Base-by-base conservation (phyloP, 2,888 invertebrate species). In the Corbicula japonica region DNA sequence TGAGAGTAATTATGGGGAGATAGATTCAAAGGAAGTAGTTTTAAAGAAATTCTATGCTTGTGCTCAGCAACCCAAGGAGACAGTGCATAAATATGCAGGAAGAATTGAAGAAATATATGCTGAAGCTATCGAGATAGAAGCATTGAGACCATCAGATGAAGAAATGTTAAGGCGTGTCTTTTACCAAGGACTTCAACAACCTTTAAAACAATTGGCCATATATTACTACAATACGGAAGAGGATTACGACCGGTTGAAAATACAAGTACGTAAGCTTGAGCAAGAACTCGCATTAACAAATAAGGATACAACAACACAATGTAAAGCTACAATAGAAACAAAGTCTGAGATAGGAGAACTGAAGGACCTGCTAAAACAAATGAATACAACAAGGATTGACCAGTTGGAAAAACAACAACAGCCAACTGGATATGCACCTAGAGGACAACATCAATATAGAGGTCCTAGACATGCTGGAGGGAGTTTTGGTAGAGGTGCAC, bases 31-130 rank as follows among this genome's bases (percentile, higher is more conserved):
- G 26, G 56, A 65, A 41, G 38, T 41, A 1, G 41, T 63, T n/a
- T 5, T 72, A 26, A 62, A 23, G 30, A 63, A 63, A 52, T 62
- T 72, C 21, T 56, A 73, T 32, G 58, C 52, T 30, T 65, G 63
- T 56, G n/a, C 61, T n/a, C 62, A 61, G 41, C n/a, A 60, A 15
- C 8, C 28, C 18, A 30, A 10, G 15, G 60, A 70, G 26, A 56
- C 48, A 50, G 38, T 68, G 5, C 10, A 15, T 4, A 54, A 15
- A n/a, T 68, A 68, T 68, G 54, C 68, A 23, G 44, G 41, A 23
- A 54, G 26, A 26, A 32, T 34, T 21, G 65, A 65, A 30, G 65
- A 65, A 35, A 26, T 65, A 15, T 61, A 32, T 23, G 28, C 71
- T 34, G 30, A 62, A 34, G 71, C 56, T 6, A 21, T 68, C 6